Conservation (phyloP, 2,888 invertebrate species). For the Hyles lineata region DNA sequence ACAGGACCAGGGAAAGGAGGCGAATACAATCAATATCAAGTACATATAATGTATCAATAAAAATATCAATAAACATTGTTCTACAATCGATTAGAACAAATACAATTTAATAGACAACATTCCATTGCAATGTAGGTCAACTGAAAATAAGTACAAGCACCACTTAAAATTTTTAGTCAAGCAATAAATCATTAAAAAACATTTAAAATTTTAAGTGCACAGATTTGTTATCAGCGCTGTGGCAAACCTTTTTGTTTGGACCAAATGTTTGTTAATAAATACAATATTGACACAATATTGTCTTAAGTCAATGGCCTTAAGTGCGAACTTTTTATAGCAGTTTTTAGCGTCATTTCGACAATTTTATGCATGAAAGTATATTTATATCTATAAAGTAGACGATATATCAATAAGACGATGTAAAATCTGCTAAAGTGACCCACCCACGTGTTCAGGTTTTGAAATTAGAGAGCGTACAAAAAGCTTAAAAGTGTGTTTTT, state of each 20-base stretch:
- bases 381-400: no score
- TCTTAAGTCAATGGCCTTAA: no score
- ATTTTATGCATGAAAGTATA: no score
- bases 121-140: constrained; percentile 12
- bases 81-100: not conserved
- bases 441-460: no score
- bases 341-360: no score
- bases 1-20: not conserved
- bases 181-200: constrained; percentile 1
- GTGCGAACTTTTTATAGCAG: no score
- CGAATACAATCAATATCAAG: not conserved
- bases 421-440: no score
- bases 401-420: no score
- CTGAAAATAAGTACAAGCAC: constrained; percentile 4
- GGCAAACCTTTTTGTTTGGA: constrained; percentile 5
- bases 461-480: no score
- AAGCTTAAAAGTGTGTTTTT: no score
- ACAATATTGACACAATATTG: not conserved
- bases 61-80: constrained; percentile 7
- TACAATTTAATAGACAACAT: constrained; percentile 10
- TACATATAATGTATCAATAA: not conserved
- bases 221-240: not conserved
- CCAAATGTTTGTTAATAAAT: not conserved
- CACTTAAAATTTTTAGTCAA: constrained; percentile 2
- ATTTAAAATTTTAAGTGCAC: constrained; percentile 2